phyloP scores from a whole-genome alignment of 2,888 invertebrate species.

The Euclidia mi region DNA sequence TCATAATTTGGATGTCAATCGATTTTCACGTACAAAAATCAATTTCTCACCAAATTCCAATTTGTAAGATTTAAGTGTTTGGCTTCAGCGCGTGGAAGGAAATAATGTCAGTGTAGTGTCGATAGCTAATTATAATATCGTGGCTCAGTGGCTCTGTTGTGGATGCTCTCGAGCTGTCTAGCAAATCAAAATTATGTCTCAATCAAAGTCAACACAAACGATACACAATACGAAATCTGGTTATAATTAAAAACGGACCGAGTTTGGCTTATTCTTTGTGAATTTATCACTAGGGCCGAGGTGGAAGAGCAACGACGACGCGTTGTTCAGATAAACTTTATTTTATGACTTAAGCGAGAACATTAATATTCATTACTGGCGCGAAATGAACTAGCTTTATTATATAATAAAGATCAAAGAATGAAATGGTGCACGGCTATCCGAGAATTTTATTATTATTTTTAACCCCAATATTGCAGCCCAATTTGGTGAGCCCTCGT shows the following conservation, averaged over 20 bases:
- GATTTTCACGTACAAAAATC: slow-evolving; percentile 37
- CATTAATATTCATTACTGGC: slow-evolving; percentile 88
- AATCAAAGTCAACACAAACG: slow-evolving; percentile 53
- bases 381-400: slow-evolving; percentile 88
- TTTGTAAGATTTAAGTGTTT: slow-evolving; percentile 10
- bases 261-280: slow-evolving; percentile 84
- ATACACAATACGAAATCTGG: slow-evolving; percentile 79
- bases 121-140: slow-evolving; percentile 5
- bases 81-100: not conserved
- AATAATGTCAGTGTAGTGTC: slow-evolving; percentile 3
- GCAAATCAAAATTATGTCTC: slow-evolving; percentile 30
- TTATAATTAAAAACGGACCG: slow-evolving; percentile 85
- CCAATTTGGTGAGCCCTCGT: slow-evolving; percentile 38
- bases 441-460: slow-evolving; percentile 62
- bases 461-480: slow-evolving; percentile 47
- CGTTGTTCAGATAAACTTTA: slow-evolving; percentile 87
- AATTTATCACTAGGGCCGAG: slow-evolving; percentile 81
- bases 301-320: slow-evolving; percentile 75
- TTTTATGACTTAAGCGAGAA: slow-evolving; percentile 87
- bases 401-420: slow-evolving; percentile 86
- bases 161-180: slow-evolving; percentile 26
- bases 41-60: slow-evolving; percentile 26
- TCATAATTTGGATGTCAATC: slow-evolving; percentile 40
- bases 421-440: slow-evolving; percentile 61
- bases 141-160: slow-evolving; percentile 11